These are phyloP conservation scores for Halictus ligatus DNA, from an alignment of 2,888 invertebrate genomes.

Conservation along the genomic window DNA sequence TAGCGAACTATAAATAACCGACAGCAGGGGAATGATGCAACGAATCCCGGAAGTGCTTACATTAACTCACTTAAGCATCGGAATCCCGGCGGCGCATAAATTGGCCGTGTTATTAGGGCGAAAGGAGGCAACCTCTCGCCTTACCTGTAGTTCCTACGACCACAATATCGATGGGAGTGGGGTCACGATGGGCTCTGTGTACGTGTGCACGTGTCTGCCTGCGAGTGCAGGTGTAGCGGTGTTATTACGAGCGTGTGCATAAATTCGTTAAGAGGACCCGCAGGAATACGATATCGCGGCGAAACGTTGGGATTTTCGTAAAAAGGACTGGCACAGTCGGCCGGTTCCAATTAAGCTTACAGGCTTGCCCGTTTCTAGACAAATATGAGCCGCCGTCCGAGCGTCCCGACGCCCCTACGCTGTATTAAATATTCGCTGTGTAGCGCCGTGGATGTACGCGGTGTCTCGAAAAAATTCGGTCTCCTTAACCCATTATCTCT, in stretches of 20 bases:
- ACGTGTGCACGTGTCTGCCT: not conserved
- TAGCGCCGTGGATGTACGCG: constrained; percentile 42
- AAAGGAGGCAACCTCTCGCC: constrained; percentile 12
- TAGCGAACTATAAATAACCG: constrained; percentile 31
- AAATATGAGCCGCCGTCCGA: constrained; percentile 62
- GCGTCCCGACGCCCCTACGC: constrained; percentile 45
- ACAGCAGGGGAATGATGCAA: not conserved
- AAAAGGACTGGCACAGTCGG: constrained; percentile 60
- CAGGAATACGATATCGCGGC: constrained; percentile 51
- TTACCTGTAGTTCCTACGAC: constrained; percentile 9
- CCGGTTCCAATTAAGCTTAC: constrained; percentile 68
- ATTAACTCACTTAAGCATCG: constrained; percentile 28
- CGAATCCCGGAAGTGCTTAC: constrained; percentile 30
- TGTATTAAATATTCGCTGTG: constrained; percentile 66
- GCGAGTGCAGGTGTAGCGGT: not conserved
- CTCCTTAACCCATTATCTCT: not conserved
- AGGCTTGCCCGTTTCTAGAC: constrained; percentile 57
- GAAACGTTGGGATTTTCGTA: constrained; percentile 53
- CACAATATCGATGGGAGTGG: not conserved
- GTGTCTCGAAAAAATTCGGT: constrained; percentile 1
- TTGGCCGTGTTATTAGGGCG: constrained; percentile 26
- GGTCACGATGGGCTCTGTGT: no score
- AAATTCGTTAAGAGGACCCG: constrained; percentile 55
- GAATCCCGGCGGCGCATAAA: constrained; percentile 20
- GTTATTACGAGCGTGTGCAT: constrained; percentile 39